phyloP scores from a whole-genome alignment of 2,113 vertebrate genomes.

The Phrynocephalus versicolor region DNA sequence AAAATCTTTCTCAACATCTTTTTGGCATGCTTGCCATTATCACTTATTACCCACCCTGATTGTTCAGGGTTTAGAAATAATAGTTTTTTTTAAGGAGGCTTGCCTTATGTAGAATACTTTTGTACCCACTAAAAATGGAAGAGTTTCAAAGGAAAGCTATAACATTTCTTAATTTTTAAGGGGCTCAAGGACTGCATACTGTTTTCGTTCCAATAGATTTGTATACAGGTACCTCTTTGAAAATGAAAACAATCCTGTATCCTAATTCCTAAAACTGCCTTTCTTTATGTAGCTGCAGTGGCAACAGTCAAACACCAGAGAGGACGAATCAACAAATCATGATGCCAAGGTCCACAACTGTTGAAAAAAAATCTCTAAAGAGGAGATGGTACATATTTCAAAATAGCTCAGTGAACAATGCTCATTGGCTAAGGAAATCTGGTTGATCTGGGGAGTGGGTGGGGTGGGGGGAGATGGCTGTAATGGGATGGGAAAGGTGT shows the following conservation, averaged over 20 bases:
- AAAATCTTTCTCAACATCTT: neutral
- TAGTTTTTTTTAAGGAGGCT: neutral
- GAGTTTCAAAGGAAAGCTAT: neutral
- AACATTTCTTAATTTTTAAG: neutral
- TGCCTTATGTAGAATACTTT: too few relatives aligned
- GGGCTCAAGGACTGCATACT: neutral
- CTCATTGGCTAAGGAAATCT: neutral
- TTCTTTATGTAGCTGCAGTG: neutral
- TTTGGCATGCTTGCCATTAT: neutral
- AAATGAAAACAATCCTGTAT: neutral
- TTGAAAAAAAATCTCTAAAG: too few relatives aligned
- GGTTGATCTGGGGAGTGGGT: too few relatives aligned
- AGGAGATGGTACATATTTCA: too few relatives aligned
- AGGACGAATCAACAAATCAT: neutral
- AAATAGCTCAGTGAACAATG: too few relatives aligned
- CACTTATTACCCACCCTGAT: neutral
- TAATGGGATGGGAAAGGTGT: neutral
- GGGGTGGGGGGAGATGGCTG: neutral
- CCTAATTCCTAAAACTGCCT: neutral
- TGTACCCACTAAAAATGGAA: neutral
- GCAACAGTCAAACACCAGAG: neutral
- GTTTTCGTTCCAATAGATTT: neutral
- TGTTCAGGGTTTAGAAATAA: neutral
- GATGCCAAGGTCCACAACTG: too few relatives aligned
- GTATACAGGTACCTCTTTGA: neutral